These are phyloP conservation scores for Acleris holmiana DNA, from an alignment of 2,888 invertebrate species.

Conservation along the genomic window DNA sequence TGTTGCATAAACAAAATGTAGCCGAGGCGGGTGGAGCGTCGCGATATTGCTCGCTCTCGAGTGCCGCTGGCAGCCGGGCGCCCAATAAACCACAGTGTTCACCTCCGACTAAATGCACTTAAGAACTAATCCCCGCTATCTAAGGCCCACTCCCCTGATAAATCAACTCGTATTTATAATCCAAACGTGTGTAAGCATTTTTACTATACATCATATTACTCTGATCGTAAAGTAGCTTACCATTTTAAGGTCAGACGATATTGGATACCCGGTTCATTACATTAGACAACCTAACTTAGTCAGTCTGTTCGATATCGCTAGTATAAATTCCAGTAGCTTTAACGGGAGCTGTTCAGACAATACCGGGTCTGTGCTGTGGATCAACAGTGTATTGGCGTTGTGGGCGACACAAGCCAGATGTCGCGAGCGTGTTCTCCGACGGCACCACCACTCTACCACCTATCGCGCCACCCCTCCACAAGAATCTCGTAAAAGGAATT, in stretches of 20 bases:
- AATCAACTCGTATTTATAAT: conserved; percentile 25
- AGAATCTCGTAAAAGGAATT: conserved; percentile 82
- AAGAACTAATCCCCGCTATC: conserved; percentile 33
- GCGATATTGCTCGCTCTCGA: conserved; percentile 34
- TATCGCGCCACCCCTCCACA: conserved; percentile 58
- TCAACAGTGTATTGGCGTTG: conserved; percentile 47
- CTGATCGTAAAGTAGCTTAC: not conserved
- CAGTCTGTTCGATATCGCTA: not conserved
- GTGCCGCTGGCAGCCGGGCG: conserved; percentile 26
- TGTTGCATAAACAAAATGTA: conserved; percentile 36
- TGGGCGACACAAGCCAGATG: conserved; percentile 74
- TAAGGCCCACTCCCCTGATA: conserved; percentile 14
- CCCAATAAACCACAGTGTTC: conserved; percentile 36
- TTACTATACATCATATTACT: conserved; percentile 7
- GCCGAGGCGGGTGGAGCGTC: conserved; percentile 14
- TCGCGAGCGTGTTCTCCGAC: conserved; percentile 60
- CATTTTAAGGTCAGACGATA: not conserved
- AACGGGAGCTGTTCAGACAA: conserved; percentile 17
- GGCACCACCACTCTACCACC: conserved; percentile 43
- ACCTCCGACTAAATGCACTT: conserved; percentile 37
- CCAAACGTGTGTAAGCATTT: conserved; percentile 14
- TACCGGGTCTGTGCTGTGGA: conserved; percentile 6
- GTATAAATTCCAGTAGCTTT: not conserved
- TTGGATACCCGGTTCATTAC: not conserved
- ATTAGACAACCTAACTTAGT: not conserved